Base-by-base conservation (phyloP, 2,113 vertebrate genomes). In the Cinclus mexicanus region DNA sequence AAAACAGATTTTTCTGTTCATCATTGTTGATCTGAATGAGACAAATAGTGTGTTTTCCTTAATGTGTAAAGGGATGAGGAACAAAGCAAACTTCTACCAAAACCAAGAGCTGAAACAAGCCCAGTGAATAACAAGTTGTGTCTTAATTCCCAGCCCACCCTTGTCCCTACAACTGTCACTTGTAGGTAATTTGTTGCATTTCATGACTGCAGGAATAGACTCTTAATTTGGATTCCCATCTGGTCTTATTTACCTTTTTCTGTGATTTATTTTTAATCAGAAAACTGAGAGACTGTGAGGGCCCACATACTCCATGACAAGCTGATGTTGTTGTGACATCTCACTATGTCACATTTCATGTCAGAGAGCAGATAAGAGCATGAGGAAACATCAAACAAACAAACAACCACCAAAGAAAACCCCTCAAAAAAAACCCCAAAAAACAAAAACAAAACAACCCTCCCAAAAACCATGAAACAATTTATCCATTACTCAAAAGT, bases 281-380 rank as follows among this genome's bases (percentile, higher is more conserved):
- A 89, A 70, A 55, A 7, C 18, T 75, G 52, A 52, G 59, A 84
- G 23, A 9, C 25, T 81, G 14, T 19, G 9, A 29, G n/a, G 28
- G 10, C 37, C 25, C 21, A 12, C 6, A 1, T 29, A 44, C 25
- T 1, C 2, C 5, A 14, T 13, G 44, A 52, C 6, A 47, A 31
- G 4, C 21, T 76, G 67, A 29, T 1, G 1, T 15, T 65, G 31
- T 47, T 87, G 53, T 70, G 50, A 12, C 44, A 26, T 23, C 11
- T 96, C n/a, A 17, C 17, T 44, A 2, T 23, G 52, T 46, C 33
- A 50, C 23, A 21, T 41, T 91, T 61, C 0, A 8, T 53, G 46
- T 60, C 46, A 88, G 53, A 28, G 31, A 60, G n/a, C 61, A 61
- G 37, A n/a, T 31, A 41, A 52, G 37, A 67, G 4, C 28, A n/a